phyloP scores from a whole-genome alignment of 2,888 invertebrate species.

The Apantesis nais region DNA sequence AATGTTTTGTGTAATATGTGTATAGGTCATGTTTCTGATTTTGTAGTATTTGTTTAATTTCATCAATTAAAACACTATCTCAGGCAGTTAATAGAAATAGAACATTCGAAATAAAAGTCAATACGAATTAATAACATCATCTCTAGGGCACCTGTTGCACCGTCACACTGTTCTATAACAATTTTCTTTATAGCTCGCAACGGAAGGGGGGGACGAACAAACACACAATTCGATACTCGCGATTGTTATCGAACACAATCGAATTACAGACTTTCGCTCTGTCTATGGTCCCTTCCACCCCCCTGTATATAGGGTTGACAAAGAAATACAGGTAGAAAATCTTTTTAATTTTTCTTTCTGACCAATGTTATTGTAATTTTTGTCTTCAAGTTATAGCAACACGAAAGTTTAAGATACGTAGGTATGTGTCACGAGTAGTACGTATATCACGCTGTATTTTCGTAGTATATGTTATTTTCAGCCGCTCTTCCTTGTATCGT shows the following conservation, averaged over 20 bases:
- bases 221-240: conserved; percentile 70
- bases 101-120: conserved; percentile 27
- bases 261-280: conserved; percentile 78
- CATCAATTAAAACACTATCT: not conserved
- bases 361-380: not conserved
- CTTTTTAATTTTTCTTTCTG: not conserved
- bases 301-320: conserved; percentile 39
- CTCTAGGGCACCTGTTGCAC: conserved; percentile 64
- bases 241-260: conserved; percentile 81
- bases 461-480: not conserved
- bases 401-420: not conserved
- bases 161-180: conserved; percentile 56
- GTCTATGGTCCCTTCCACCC: conserved; percentile 34
- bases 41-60: not conserved
- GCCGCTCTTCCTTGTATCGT: not conserved
- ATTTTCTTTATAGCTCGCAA: conserved; percentile 61
- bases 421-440: not conserved
- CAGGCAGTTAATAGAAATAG: not conserved
- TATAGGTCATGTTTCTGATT: not conserved
- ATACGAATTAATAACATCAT: conserved; percentile 44
- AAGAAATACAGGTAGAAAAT: not conserved
- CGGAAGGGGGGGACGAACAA: conserved; percentile 56
- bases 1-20: too few species aligned
- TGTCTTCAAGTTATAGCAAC: not conserved
- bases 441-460: not conserved